phyloP scores from a whole-genome alignment of 2,888 invertebrate species.

The Thymelicus lineola region DNA sequence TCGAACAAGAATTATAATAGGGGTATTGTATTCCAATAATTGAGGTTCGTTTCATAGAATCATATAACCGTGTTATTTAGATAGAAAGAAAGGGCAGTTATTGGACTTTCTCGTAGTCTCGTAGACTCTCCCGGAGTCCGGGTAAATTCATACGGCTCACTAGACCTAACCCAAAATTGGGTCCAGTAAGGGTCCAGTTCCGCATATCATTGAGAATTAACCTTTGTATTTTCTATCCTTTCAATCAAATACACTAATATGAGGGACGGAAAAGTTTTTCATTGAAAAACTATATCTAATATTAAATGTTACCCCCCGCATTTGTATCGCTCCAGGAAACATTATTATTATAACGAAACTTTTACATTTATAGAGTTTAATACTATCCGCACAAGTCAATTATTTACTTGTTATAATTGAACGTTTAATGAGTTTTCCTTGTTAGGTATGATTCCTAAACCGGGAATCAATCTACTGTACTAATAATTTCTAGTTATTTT shows the following conservation, averaged over 20 bases:
- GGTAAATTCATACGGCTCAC: constrained; percentile 30
- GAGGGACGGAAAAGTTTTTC: background rate
- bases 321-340: too few relatives aligned
- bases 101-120: constrained; percentile 25
- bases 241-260: background rate
- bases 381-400: too few relatives aligned
- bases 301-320: too few relatives aligned
- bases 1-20: background rate
- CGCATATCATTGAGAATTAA: constrained; percentile 14
- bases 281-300: too few relatives aligned
- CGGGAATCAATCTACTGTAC: too few relatives aligned
- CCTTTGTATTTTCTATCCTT: background rate
- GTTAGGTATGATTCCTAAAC: too few relatives aligned
- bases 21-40: background rate
- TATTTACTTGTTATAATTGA: too few relatives aligned
- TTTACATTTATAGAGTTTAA: too few relatives aligned
- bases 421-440: too few relatives aligned
- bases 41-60: constrained; percentile 1
- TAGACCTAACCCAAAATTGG: constrained; percentile 17
- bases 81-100: constrained; percentile 11
- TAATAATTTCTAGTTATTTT: too few relatives aligned
- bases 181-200: constrained; percentile 22
- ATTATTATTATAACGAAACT: too few relatives aligned
- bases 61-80: constrained; percentile 19
- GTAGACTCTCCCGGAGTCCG: constrained; percentile 23